Conservation (phyloP, 2,888 invertebrate genomes). For the Mantis religiosa region DNA sequence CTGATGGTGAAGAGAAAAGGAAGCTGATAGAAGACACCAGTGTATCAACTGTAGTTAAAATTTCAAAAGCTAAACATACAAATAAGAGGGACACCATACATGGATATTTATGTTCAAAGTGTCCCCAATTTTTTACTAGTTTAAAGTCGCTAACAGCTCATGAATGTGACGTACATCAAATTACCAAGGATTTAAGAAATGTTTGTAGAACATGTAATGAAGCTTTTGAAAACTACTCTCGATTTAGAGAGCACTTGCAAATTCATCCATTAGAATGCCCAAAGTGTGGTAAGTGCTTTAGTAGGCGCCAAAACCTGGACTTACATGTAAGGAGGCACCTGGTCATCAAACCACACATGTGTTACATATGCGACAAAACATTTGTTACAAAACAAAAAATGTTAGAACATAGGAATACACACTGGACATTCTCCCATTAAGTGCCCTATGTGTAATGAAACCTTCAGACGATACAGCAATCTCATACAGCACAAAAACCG, state of each 20-base stretch:
- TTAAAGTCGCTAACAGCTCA: conserved; percentile 42
- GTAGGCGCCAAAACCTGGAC: conserved; percentile 66
- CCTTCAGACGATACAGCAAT: conserved; percentile 79
- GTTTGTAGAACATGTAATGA: conserved; percentile 61
- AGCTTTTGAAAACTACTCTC: conserved; percentile 62
- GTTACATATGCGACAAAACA: conserved; percentile 74
- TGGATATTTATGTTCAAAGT: conserved; percentile 32
- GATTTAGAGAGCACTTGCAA: conserved; percentile 65
- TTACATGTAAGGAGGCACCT: conserved; percentile 76
- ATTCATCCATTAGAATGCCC: conserved; percentile 79
- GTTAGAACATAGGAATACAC: conserved; percentile 72
- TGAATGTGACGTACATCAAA: conserved; percentile 35
- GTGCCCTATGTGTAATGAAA: conserved; percentile 74
- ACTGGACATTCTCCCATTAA: conserved; percentile 77
- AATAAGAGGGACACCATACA: not conserved
- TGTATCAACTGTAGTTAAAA: not conserved
- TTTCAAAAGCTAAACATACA: not conserved
- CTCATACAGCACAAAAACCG: conserved; percentile 78
- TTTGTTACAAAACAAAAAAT: conserved; percentile 79
- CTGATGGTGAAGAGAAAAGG: not conserved
- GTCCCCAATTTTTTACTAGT: conserved; percentile 41
- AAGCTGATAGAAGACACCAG: not conserved
- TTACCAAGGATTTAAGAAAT: conserved; percentile 40
- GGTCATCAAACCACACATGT: conserved; percentile 70
- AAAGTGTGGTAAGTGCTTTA: conserved; percentile 76